A percentile compares a stretch with the other conserved stretches of the same genome.
Conservation (phyloP, 2,888 invertebrate genomes). For the Lissocephala sabroskyi region DNA sequence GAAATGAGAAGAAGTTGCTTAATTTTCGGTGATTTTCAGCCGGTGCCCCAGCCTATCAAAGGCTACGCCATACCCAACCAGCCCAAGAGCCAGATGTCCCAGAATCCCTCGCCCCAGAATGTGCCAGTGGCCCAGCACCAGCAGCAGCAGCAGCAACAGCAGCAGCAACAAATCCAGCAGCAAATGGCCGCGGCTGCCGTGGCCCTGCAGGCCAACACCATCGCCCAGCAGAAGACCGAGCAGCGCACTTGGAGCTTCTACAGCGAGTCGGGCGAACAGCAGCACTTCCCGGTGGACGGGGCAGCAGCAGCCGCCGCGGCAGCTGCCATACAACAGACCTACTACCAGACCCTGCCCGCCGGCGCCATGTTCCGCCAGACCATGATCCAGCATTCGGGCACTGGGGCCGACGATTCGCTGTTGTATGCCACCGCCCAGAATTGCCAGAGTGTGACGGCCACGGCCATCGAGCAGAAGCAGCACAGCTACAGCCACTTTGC, state of each 20-base stretch:
- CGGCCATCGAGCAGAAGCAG: constrained; percentile 64
- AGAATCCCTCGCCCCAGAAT: constrained; percentile 65
- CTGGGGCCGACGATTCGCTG: constrained; percentile 63
- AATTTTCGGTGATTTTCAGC: constrained; percentile 20
- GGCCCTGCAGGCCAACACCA: constrained; percentile 50
- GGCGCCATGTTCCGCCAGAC: constrained; percentile 70
- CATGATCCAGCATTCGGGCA: constrained; percentile 64
- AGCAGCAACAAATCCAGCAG: constrained; percentile 30
- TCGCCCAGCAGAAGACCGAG: constrained; percentile 70
- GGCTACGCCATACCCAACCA: constrained; percentile 69
- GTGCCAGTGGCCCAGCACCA: constrained; percentile 45
- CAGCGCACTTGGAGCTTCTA: constrained; percentile 71
- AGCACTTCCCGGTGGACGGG: constrained; percentile 64
- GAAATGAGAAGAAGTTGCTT: neutral
- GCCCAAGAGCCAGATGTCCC: constrained; percentile 52
- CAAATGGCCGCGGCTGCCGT: constrained; percentile 37
- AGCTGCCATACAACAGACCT: constrained; percentile 62
- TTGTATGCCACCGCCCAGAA: constrained; percentile 68
- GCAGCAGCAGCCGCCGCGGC: constrained; percentile 49
- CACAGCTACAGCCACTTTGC: constrained; percentile 71
- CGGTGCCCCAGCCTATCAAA: constrained; percentile 61
- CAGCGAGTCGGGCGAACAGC: constrained; percentile 64
- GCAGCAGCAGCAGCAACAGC: constrained; percentile 38
- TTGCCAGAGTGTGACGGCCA: constrained; percentile 66
- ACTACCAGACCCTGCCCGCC: constrained; percentile 70